phyloP scores from a whole-genome alignment of 2,888 invertebrate species.

The Dexiosoma caninum region DNA sequence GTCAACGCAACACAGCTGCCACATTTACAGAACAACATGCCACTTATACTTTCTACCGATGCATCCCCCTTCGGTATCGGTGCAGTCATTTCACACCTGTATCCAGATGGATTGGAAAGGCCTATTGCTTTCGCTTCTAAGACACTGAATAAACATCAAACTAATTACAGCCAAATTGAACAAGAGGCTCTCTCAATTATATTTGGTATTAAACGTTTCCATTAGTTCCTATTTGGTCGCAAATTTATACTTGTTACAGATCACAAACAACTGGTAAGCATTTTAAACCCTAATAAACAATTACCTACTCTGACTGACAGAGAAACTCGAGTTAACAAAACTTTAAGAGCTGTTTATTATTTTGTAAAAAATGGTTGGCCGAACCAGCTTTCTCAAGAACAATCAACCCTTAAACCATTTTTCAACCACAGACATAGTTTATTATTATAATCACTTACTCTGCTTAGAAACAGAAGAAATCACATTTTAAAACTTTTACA shows the following conservation, averaged over 20 bases:
- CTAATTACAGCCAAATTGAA: neutral
- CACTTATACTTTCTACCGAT: conserved; percentile 44
- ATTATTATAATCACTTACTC: neutral
- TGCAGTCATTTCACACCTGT: conserved; percentile 35
- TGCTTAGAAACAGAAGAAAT: neutral
- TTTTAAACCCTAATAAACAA: conserved; percentile 42
- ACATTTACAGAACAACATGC: conserved; percentile 41
- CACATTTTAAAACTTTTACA: neutral
- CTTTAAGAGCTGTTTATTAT: neutral
- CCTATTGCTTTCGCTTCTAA: too few relatives aligned
- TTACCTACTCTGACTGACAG: neutral
- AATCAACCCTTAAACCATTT: too few relatives aligned
- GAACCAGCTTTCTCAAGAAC: too few relatives aligned
- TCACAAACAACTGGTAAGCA: conserved; percentile 45
- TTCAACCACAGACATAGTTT: neutral
- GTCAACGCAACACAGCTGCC: conserved; percentile 33
- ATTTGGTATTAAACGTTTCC: too few relatives aligned
- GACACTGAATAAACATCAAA: conserved; percentile 30
- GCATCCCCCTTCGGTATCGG: conserved; percentile 45
- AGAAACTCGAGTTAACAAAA: neutral
- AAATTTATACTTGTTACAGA: conserved; percentile 44
- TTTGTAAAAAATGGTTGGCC: neutral
- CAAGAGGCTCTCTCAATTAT: conserved; percentile 43
- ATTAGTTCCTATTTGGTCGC: conserved; percentile 46
- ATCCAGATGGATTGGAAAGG: conserved; percentile 39